Evolutionary conservation across 2,888 invertebrate genomes (phyloP).

Genomic region (Calephelis perditalis): DNA sequence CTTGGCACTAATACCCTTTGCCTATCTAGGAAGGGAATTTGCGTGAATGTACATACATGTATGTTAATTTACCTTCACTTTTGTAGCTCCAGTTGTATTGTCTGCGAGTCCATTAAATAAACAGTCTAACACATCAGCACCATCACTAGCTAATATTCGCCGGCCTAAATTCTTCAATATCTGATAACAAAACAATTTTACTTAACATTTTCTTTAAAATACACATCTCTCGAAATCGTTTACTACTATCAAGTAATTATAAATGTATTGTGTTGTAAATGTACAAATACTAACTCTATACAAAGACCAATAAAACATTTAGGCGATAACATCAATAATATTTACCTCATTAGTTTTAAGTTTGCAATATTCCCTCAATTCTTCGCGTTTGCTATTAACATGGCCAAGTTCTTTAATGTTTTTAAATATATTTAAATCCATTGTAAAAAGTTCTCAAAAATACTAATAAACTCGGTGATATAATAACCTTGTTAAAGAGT

Average conservation of each 20-base stretch:
- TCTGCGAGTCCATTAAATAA: slow-evolving; percentile 55
- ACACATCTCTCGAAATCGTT: no score
- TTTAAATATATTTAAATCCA: slow-evolving; percentile 44
- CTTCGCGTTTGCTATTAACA: slow-evolving; percentile 47
- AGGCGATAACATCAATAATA: background rate
- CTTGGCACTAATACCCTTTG: no score
- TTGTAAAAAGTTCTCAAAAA: slow-evolving; percentile 22
- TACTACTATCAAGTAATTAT: no score
- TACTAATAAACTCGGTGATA: no score
- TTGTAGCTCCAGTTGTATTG: slow-evolving; percentile 37
- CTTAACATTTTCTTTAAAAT: background rate
- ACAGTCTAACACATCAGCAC: slow-evolving; percentile 50
- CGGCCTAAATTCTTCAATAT: slow-evolving; percentile 48
- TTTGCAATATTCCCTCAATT: slow-evolving; percentile 50
- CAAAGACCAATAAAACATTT: no score
- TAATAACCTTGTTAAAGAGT: no score
- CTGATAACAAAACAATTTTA: slow-evolving; percentile 37
- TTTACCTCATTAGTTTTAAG: slow-evolving; percentile 48
- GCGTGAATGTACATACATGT: background rate
- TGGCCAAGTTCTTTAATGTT: slow-evolving; percentile 54
- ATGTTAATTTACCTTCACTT: slow-evolving; percentile 46
- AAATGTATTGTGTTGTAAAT: no score
- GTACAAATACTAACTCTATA: no score
- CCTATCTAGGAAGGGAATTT: no score
- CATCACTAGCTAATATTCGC: slow-evolving; percentile 55